Base-by-base conservation (phyloP, 2,113 vertebrate species). In the Romanogobio albipinnatus region DNA sequence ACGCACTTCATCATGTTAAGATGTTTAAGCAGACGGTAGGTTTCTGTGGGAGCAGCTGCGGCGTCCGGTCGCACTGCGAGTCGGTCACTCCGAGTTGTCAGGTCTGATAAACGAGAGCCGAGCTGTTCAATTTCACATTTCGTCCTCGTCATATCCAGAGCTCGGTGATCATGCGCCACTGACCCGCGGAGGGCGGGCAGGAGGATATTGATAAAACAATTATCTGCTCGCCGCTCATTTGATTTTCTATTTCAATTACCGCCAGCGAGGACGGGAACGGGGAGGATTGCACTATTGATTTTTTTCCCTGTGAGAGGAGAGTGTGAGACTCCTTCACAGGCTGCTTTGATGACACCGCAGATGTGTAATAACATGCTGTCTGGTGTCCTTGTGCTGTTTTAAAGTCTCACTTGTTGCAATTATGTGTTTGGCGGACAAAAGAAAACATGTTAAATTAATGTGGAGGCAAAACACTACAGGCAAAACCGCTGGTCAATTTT, bases 211-310 rank as follows among this genome's bases (percentile, higher is more conserved):
- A 96, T 97, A 96, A 96, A 96, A 96, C 96, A 96, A 97, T 97
- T 97, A 97, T 96, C 96, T 97, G 95, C 96, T 96, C 94, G 93
- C 95, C 95, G 94, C 96, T 96, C 96, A 96, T 97, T 96, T 96
- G 95, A 96, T 97, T 96, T 96, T 97, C 96, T 95, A 96, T 97
- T 97, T 97, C 96, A 97, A 97, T 97, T 97, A 97, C 95, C 93
- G 94, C 64, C 9, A 94, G 96, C 95, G 95, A 94, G 95, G 95
- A 91, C 94, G 95, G 94, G 94, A 96, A 95, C 94, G 94, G 94
- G 94, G 96, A 96, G 96, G 96, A 96, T 96, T 96, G 95, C 94
- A 93, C 93, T 95, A 96, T 96, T 95, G 96, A 96, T 96, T 96
- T 96, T 95, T 88, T 79, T 81, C 29, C 39, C 53, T 15, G 24